A percentile compares a stretch with the other conserved stretches of the same genome.
Evolutionary conservation across 2,113 vertebrate genomes (phyloP).

Genomic region (Anolis sagrei): DNA sequence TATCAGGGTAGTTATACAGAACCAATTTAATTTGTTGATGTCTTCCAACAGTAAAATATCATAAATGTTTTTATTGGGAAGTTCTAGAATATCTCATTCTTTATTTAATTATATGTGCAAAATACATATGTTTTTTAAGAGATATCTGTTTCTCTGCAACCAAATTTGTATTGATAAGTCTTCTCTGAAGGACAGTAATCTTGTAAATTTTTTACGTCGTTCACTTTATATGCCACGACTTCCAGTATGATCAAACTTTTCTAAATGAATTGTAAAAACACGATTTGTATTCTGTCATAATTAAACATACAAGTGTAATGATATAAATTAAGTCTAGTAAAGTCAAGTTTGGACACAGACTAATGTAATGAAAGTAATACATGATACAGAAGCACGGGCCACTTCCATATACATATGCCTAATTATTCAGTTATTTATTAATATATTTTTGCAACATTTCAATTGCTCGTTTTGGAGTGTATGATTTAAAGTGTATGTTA

Average conservation of each 20-base stretch:
- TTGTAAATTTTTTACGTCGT: constrained; percentile 21
- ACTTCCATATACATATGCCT: not conserved
- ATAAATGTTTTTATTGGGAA: not conserved
- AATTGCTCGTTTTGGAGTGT: not conserved
- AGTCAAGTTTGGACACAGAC: constrained; percentile 1
- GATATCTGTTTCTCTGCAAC: not conserved
- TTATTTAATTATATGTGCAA: too few species aligned
- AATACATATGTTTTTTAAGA: too few species aligned
- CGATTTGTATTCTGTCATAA: constrained; percentile 40
- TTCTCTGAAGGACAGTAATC: not conserved
- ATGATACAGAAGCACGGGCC: not conserved
- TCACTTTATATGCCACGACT: not conserved
- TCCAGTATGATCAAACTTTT: constrained; percentile 53
- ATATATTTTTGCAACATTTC: not conserved
- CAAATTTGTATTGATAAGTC: constrained; percentile 32
- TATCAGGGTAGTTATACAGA: not conserved
- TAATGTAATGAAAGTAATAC: constrained; percentile 15
- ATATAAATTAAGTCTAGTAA: constrained; percentile 45
- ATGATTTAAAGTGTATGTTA: not conserved
- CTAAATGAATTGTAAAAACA: constrained; percentile 50
- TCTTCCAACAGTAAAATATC: not conserved
- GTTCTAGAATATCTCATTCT: not conserved
- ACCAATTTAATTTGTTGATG: not conserved
- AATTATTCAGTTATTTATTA: not conserved
- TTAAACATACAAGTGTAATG: constrained; percentile 34